Evolutionary conservation across 2,888 invertebrate species (phyloP), one percentile per base, ranked within the genome.

Genomic region (Lycaena phlaeas): DNA sequence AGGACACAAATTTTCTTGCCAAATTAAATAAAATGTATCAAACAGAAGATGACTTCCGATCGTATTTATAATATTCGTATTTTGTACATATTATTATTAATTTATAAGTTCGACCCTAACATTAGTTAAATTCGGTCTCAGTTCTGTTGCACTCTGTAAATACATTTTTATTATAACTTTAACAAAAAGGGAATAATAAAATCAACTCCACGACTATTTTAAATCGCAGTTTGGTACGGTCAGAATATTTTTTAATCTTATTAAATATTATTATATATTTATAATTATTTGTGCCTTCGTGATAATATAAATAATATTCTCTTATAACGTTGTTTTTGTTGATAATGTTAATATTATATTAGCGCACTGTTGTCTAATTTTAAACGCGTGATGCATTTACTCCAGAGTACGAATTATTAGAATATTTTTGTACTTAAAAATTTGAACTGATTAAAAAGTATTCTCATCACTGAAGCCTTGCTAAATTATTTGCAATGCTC

Each of bases 271-370:
- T 27, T 27, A 27, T 10, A 27, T 10, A 27, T 9, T 29, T 29
- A 29, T 14, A 29, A 29, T 29, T 5, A 14, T 29, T 29, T 29
- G 28, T 29, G 28, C 18, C 12, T 34, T 34, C 10, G 18, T 31
- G 31, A 31, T 30, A 10, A 14, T 31, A 22, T 22, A 22, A 22
- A 22, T 31, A 6, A 2, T 11, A 17, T 11, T 7, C 9, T 22
- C 10, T 10, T 6, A 14, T 28, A 28, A 14, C 2, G 18, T 31
- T 31, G 11, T 10, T 34, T 31, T 22, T 34, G 34, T 22, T 22
- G 34, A 34, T 7, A 18, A 1, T 34, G 17, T 34, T 18, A 22
- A 34, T 34, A 9, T 22, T 18, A 34, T 31, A 17, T 12, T 22
- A 12, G 3, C 4, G 6, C 7, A 7, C 12, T n/a, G 18, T 22